phyloP scores from a whole-genome alignment of 2,888 invertebrate species.

The Eristalinus aeneus region DNA sequence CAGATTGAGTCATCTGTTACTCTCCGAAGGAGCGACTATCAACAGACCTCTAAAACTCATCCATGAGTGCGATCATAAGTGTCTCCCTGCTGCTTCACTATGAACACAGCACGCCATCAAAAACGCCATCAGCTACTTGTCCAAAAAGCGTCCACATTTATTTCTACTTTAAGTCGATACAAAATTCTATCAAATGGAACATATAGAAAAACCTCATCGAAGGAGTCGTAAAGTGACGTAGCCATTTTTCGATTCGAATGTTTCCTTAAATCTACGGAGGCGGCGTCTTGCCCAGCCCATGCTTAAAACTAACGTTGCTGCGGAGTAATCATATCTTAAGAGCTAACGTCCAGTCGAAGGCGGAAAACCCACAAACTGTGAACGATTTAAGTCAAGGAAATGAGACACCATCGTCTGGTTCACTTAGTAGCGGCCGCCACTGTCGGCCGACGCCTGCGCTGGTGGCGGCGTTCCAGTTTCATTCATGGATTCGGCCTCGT shows the following conservation, averaged over 20 bases:
- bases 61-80: too few relatives aligned
- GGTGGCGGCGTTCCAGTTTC: constrained; percentile 33
- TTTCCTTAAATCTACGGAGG: not conserved
- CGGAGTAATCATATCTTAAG: not conserved
- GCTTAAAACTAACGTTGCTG: not conserved
- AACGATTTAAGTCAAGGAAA: not conserved
- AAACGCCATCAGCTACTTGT: not conserved
- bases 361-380: not conserved
- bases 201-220: not conserved
- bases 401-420: not conserved
- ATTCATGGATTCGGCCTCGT: constrained; percentile 51
- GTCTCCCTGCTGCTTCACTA: too few relatives aligned
- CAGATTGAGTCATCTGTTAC: too few relatives aligned
- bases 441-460: constrained; percentile 51
- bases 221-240: not conserved
- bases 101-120: too few relatives aligned
- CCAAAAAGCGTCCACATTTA: constrained; percentile 37
- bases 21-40: too few relatives aligned
- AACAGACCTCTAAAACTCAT: too few relatives aligned
- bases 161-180: constrained; percentile 23
- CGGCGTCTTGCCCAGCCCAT: not conserved
- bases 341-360: not conserved
- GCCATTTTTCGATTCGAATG: not conserved
- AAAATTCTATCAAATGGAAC: constrained; percentile 48
- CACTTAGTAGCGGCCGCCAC: constrained; percentile 57